Base-by-base conservation (phyloP, 2,113 vertebrate species). In the Chaetodon trifascialis region DNA sequence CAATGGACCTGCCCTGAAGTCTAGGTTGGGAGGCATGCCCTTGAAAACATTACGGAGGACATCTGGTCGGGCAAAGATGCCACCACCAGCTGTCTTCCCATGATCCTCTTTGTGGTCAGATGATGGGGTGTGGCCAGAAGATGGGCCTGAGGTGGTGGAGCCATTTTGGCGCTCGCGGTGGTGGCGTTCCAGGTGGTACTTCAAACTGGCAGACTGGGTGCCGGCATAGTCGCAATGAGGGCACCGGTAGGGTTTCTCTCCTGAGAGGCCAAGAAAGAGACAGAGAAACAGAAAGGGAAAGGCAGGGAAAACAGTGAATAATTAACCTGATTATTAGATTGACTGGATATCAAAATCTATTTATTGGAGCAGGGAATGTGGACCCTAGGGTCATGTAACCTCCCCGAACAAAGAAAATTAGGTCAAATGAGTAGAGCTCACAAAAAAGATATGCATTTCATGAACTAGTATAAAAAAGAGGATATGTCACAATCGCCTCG, bases 191-290 rank as follows among this genome's bases (percentile, higher is more conserved):
- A 99, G 84, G 94, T 99, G 98, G 90, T 99, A 99, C 91, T 99
- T 99, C 55, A 99, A 94, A 82, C 98, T 99, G 0, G 98, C 98
- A 71, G 98, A 99, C 94, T 99, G 98, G 82, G 98, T 99, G 21
- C 98, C 98, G 2, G 98, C 98, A 14, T 99, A 99, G 93, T 99
- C 98, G 79, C 98, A 99, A 92, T 99, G 98, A 4, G 98, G 98
- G 88, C 98, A 99, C 83, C 99, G 97, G 93, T 99, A 99, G 86
- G 98, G 98, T 86, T 99, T 99, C 95, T 99, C 98, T 95, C 98
- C 98, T 99, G 92, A 90, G 89, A 91, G 85, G 80, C 69, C 66
- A 82, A 86, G 77, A 80, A 55, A 88, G 52, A 89, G 80, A 90
- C 62, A 74, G 71, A 88, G 76, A 90, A 79, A 85, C 77, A 86